phyloP scores from a whole-genome alignment of 2,113 vertebrate species.

The Donacobius atricapilla region DNA sequence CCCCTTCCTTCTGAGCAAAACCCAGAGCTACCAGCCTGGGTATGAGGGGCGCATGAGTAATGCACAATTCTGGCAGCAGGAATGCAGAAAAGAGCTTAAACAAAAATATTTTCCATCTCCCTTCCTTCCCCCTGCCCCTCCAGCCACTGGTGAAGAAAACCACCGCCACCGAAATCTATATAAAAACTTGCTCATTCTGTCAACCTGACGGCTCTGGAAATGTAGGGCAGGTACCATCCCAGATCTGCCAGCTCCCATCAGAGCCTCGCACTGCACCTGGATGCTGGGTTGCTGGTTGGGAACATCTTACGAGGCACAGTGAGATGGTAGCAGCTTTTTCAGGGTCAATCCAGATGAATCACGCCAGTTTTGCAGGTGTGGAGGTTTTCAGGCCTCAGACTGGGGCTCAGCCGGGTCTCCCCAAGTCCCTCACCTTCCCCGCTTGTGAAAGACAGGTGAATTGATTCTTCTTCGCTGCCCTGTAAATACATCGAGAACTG shows the following conservation, averaged over 20 bases:
- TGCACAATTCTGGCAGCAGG: neutral
- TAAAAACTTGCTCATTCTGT: slow-evolving; percentile 40
- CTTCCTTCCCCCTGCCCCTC: neutral
- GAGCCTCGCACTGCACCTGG: accelerated
- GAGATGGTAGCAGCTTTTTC: neutral
- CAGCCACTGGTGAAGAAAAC: neutral
- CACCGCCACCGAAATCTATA: neutral
- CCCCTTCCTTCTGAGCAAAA: neutral
- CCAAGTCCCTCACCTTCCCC: accelerated
- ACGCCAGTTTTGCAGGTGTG: accelerated
- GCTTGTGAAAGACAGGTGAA: neutral
- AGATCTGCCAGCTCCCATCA: slow-evolving; percentile 48
- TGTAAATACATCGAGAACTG: accelerated
- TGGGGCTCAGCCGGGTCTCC: accelerated
- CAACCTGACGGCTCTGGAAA: neutral
- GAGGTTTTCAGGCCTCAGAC: neutral
- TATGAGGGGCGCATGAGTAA: neutral
- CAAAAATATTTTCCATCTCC: neutral
- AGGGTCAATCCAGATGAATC: accelerated
- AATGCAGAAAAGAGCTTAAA: neutral
- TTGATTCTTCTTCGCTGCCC: neutral
- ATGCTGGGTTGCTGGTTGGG: neutral
- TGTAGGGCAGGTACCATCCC: slow-evolving; percentile 47
- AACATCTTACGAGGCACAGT: accelerated
- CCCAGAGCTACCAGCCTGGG: neutral